A percentile compares a stretch with the other conserved stretches of the same genome.
Evolutionary conservation across 2,888 invertebrate genomes (phyloP).

Genomic region (Hypselothyrea guttata): DNA sequence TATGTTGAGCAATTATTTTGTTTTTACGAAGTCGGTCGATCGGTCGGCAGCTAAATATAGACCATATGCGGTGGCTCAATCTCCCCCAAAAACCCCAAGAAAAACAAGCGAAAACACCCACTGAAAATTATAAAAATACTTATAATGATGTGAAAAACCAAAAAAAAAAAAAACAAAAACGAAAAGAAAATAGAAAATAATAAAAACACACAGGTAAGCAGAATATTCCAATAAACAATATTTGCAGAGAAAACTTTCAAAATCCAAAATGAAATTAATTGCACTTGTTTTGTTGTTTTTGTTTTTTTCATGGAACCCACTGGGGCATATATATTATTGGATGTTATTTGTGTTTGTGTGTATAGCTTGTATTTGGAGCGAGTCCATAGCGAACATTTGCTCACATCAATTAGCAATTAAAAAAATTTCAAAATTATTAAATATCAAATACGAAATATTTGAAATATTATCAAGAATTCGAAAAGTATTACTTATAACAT

Average conservation of each 20-base stretch:
- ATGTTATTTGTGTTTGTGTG: constrained; percentile 55
- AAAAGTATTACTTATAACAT: constrained; percentile 49
- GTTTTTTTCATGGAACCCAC: constrained; percentile 75
- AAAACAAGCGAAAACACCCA: constrained; percentile 36
- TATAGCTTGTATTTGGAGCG: constrained; percentile 47
- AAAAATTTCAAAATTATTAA: constrained; percentile 27
- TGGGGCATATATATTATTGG: constrained; percentile 75
- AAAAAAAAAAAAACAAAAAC: constrained; percentile 19
- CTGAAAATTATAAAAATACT: constrained; percentile 21
- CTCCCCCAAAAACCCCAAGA: constrained; percentile 23
- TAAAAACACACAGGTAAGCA: constrained; percentile 12
- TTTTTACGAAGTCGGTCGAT: constrained; percentile 67
- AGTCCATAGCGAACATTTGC: constrained; percentile 35
- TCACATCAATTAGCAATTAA: constrained; percentile 55
- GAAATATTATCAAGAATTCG: constrained; percentile 61
- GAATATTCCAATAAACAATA: constrained; percentile 18
- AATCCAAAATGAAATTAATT: constrained; percentile 24
- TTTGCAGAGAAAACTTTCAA: constrained; percentile 37
- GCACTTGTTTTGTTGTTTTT: constrained; percentile 15
- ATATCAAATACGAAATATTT: constrained; percentile 20
- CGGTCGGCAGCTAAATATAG: constrained; percentile 64
- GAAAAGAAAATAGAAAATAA: constrained; percentile 20
- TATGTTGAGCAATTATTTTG: constrained; percentile 71
- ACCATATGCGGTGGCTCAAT: constrained; percentile 64
- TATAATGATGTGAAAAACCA: constrained; percentile 50